Percentiles rank a stretch among this genome's conserved stretches.
These are phyloP conservation scores for Oryzias dopingdopingensis DNA, from an alignment of 2,797 vertebrate species.

Conservation along the genomic window DNA sequence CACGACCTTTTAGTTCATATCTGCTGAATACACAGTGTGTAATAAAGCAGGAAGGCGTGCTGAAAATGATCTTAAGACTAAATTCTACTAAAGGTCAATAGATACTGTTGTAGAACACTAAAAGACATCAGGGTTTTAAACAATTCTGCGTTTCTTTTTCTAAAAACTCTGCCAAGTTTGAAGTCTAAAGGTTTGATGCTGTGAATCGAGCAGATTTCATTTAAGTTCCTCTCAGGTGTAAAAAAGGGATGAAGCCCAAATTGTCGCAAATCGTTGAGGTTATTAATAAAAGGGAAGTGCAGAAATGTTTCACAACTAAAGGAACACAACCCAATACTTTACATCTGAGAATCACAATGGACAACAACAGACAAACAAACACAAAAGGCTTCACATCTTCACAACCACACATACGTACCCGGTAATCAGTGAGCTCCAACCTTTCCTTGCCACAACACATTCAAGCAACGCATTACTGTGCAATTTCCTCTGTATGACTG, in stretches of 20 bases:
- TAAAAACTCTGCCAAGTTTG: conserved; percentile 25
- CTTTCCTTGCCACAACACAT: conserved; percentile 22
- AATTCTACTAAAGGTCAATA: conserved; percentile 21
- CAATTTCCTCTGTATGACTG: conserved; percentile 52
- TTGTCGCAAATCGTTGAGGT: conserved; percentile 36
- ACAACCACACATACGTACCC: conserved; percentile 9
- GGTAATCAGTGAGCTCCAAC: conserved; percentile 24
- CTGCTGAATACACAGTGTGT: conserved; percentile 3
- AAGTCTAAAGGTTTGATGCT: conserved; percentile 27
- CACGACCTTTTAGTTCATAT: not conserved
- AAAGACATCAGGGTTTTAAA: conserved; percentile 29
- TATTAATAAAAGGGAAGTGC: too few relatives aligned
- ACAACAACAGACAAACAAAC: conserved; percentile 21
- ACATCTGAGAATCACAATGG: conserved; percentile 35
- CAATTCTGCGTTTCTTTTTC: conserved; percentile 22
- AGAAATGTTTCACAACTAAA: too few relatives aligned
- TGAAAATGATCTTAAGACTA: conserved; percentile 20
- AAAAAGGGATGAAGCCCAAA: conserved; percentile 2
- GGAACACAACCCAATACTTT: too few relatives aligned
- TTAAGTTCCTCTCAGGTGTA: not conserved
- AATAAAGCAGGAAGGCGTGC: conserved; percentile 11
- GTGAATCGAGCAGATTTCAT: not conserved
- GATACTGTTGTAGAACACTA: conserved; percentile 23
- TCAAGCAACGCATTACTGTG: conserved; percentile 35
- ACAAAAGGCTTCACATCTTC: conserved; percentile 22